A percentile compares a stretch with the other conserved stretches of the same genome.
These are phyloP conservation scores for Lepus oiostolus DNA, from an alignment of 2,797 vertebrate genomes.

Conservation along the genomic window DNA sequence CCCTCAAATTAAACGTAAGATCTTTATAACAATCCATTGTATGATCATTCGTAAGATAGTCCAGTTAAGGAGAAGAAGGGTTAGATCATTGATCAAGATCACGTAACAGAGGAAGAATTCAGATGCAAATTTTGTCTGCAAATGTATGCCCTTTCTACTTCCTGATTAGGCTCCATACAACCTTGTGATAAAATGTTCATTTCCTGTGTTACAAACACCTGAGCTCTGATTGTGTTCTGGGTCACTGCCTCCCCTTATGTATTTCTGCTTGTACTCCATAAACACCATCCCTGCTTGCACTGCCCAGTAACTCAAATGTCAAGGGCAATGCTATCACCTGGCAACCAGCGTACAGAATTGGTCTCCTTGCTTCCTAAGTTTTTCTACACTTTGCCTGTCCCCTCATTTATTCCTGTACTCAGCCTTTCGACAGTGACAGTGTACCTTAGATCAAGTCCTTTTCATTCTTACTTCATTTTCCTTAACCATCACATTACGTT, in stretches of 20 bases:
- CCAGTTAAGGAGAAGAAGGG: background rate
- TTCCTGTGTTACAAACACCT: background rate
- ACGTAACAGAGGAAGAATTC: background rate
- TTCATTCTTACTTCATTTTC: background rate
- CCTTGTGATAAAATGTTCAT: background rate
- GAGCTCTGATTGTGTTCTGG: background rate
- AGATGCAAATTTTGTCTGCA: background rate
- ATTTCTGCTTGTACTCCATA: background rate
- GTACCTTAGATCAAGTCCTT: background rate
- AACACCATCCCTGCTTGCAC: background rate
- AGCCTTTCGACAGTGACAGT: background rate
- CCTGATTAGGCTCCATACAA: background rate
- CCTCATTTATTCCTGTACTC: fast-evolving
- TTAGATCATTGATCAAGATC: no score
- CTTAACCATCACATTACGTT: background rate
- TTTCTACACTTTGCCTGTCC: background rate
- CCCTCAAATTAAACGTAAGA: background rate
- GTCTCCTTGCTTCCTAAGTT: background rate
- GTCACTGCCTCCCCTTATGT: background rate
- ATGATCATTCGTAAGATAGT: background rate
- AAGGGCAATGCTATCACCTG: background rate
- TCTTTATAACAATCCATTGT: background rate
- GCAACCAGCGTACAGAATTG: background rate
- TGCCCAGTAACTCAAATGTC: background rate
- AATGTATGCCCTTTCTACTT: background rate